Percentiles rank a stretch among this genome's conserved stretches.
phyloP scores from a whole-genome alignment of 2,888 invertebrate genomes.

The Pelosia muscerda region DNA sequence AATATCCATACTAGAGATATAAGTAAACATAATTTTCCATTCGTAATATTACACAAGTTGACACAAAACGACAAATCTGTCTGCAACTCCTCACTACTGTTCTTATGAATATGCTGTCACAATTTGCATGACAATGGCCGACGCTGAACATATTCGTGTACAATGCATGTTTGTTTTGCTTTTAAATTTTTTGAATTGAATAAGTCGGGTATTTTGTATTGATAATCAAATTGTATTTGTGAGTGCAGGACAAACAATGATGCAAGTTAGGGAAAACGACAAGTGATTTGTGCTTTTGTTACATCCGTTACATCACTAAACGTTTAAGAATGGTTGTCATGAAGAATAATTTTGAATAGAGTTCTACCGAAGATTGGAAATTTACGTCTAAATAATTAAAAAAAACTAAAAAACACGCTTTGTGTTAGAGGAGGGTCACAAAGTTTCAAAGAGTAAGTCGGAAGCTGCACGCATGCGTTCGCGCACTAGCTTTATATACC shows the following conservation, averaged over 20 bases:
- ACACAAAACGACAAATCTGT: conserved; percentile 8
- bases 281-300: conserved; percentile 9
- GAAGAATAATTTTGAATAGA: neutral
- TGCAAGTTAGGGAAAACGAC: neutral
- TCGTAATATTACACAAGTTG: conserved; percentile 9
- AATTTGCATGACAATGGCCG: conserved; percentile 44
- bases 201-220: conserved; percentile 1
- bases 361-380: neutral
- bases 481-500: too few relatives aligned
- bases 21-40: conserved; percentile 7
- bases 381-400: too few relatives aligned
- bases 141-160: conserved; percentile 23
- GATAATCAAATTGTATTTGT: conserved; percentile 1
- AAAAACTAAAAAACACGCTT: too few relatives aligned
- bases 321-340: too few relatives aligned
- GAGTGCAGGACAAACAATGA: conserved; percentile 1
- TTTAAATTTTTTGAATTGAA: conserved; percentile 2
- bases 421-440: too few relatives aligned
- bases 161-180: conserved; percentile 18
- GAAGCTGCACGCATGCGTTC: too few relatives aligned
- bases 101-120: conserved; percentile 31
- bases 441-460: too few relatives aligned
- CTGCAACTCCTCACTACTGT: conserved; percentile 14
- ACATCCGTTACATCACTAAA: neutral
- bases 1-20: neutral